Percentiles rank a stretch among this genome's conserved stretches.
These are phyloP conservation scores for Nesidiocoris tenuis DNA, from an alignment of 2,888 invertebrate species.

Conservation along the genomic window DNA sequence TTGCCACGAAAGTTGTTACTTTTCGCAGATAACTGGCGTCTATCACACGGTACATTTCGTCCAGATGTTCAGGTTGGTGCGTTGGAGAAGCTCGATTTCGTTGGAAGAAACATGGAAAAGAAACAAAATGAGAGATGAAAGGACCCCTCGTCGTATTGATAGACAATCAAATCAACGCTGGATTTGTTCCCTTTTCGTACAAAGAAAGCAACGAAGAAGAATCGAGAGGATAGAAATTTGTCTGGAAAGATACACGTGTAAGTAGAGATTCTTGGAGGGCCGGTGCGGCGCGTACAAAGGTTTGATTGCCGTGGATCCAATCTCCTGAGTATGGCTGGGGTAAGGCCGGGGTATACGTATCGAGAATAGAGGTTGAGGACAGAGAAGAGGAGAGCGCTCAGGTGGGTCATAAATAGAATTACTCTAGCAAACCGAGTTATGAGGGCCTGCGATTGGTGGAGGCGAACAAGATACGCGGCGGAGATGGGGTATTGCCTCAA, in stretches of 20 bases:
- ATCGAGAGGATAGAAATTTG: not conserved
- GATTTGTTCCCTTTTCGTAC: not conserved
- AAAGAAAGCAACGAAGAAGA: not conserved
- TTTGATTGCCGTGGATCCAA: slow-evolving; percentile 33
- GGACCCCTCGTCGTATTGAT: slow-evolving; percentile 23
- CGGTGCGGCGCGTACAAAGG: slow-evolving; percentile 14
- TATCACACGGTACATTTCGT: slow-evolving; percentile 41
- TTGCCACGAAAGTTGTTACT: no score
- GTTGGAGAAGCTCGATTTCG: no score
- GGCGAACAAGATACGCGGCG: not conserved
- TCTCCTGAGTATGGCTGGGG: slow-evolving; percentile 14
- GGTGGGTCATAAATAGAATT: slow-evolving; percentile 42
- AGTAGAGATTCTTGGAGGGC: not conserved
- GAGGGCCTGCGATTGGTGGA: slow-evolving; percentile 12
- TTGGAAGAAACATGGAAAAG: not conserved
- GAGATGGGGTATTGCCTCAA: not conserved
- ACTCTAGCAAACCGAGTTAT: slow-evolving; percentile 38
- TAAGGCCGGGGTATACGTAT: not conserved
- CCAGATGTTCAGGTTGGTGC: slow-evolving; percentile 36
- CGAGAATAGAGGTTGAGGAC: slow-evolving; percentile 6
- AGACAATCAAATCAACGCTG: slow-evolving; percentile 26
- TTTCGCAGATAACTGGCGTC: slow-evolving; percentile 34
- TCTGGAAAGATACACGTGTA: not conserved
- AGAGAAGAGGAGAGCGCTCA: slow-evolving; percentile 9
- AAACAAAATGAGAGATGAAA: not conserved